A percentile compares a stretch with the other conserved stretches of the same genome.
These are phyloP conservation scores for Bryconaethiops microstoma DNA, from an alignment of 2,797 vertebrate genomes.

Conservation along the genomic window DNA sequence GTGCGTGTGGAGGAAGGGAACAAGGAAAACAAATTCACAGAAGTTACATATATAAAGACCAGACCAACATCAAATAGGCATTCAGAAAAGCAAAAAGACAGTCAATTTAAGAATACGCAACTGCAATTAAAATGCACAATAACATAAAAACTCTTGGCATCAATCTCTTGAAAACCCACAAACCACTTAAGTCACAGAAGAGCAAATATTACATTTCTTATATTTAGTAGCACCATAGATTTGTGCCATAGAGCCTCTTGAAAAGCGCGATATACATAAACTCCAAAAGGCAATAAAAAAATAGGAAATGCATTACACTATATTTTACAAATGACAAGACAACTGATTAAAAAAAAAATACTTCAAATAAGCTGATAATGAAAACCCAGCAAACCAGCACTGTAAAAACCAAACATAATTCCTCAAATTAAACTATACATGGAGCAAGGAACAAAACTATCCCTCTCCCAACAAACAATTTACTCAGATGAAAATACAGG, in stretches of 20 bases:
- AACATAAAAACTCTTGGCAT: not conserved
- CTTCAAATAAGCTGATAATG: not conserved
- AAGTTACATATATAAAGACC: not conserved
- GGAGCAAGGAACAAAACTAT: not conserved
- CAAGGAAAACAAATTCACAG: not conserved
- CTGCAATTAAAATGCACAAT: not conserved
- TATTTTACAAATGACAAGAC: constrained; percentile 22
- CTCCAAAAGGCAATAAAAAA: not conserved
- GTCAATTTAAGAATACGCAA: not conserved
- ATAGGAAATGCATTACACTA: not conserved
- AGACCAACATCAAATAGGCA: not conserved
- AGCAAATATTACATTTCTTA: not conserved
- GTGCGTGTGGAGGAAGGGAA: not conserved
- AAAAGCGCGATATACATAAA: not conserved
- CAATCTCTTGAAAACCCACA: not conserved
- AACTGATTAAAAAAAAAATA: not conserved
- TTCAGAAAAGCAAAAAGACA: not conserved
- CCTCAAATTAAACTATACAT: not conserved
- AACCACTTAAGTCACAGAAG: not conserved
- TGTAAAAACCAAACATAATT: not conserved
- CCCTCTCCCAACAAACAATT: constrained; percentile 12
- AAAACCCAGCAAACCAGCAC: not conserved
- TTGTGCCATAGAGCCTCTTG: not conserved
- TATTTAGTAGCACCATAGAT: not conserved
- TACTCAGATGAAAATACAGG: constrained; percentile 21